Evolutionary conservation across 2,797 vertebrate species (phyloP).

Genomic region (Pseudochirops cupreus): DNA sequence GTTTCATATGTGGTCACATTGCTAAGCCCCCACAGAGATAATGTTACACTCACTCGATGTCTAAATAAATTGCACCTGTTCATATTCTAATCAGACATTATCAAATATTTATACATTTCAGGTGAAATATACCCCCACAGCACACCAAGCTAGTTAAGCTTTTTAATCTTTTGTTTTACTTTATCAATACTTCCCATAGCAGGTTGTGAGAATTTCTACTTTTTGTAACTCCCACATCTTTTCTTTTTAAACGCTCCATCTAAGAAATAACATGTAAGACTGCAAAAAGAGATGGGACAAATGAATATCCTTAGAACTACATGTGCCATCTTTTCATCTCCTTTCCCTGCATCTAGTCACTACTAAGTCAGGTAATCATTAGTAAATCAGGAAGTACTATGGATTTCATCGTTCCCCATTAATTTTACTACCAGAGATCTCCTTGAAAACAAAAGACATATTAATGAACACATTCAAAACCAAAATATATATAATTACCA

Average conservation of each 20-base stretch:
- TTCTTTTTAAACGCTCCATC: neutral
- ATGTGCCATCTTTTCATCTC: neutral
- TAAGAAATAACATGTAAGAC: neutral
- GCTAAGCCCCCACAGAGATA: neutral
- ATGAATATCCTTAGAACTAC: neutral
- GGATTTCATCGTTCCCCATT: neutral
- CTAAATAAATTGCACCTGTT: neutral
- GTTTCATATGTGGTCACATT: neutral
- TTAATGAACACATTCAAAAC: neutral
- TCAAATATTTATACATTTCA: neutral
- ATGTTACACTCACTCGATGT: neutral
- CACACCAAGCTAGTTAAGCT: neutral
- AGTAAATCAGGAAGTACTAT: neutral
- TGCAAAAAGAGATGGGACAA: neutral
- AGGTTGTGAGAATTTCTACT: neutral
- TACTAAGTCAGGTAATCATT: neutral
- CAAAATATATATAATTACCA: neutral
- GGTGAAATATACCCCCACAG: neutral
- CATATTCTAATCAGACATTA: neutral
- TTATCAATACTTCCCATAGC: neutral
- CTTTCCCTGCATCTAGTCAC: neutral
- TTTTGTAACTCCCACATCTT: neutral
- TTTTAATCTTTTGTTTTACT: neutral
- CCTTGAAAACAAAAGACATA: neutral
- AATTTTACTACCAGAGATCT: neutral